Conservation (phyloP, 2,888 invertebrate genomes). For the Stratiomys singularior region DNA sequence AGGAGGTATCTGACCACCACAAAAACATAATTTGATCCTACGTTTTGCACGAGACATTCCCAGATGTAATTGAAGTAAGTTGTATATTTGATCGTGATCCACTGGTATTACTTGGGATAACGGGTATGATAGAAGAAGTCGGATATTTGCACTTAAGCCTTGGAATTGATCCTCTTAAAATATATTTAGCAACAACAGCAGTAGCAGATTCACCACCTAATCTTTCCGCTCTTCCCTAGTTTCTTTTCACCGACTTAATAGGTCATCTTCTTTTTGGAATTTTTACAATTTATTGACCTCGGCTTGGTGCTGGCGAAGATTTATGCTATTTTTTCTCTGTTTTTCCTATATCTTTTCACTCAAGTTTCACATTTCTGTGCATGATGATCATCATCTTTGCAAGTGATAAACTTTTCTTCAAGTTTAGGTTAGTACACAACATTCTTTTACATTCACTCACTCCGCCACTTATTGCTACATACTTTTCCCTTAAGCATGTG, state of each 20-base stretch:
- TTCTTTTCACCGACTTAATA: conserved; percentile 1
- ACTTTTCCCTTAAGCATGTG: neutral
- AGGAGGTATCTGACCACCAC: too few species aligned
- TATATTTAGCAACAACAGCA: too few species aligned
- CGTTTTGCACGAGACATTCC: too few species aligned
- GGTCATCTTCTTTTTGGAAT: neutral
- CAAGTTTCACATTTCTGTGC: neutral
- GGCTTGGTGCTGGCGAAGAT: neutral
- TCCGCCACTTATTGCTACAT: too few species aligned
- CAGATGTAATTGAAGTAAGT: too few species aligned
- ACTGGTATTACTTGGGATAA: too few species aligned
- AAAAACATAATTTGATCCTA: too few species aligned
- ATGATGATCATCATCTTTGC: conserved; percentile 1
- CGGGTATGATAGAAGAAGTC: too few species aligned
- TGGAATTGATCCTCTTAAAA: too few species aligned
- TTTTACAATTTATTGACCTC: conserved; percentile 28
- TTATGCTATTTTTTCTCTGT: neutral
- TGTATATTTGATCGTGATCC: too few species aligned
- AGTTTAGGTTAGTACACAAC: neutral
- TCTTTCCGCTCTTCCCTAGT: neutral
- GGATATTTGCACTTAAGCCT: too few species aligned
- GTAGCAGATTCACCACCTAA: neutral
- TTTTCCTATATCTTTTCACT: neutral
- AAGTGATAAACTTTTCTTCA: neutral
- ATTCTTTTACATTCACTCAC: neutral